These are phyloP conservation scores for Antigone vipio DNA, from an alignment of 2,113 vertebrate genomes.

Conservation along the genomic window DNA sequence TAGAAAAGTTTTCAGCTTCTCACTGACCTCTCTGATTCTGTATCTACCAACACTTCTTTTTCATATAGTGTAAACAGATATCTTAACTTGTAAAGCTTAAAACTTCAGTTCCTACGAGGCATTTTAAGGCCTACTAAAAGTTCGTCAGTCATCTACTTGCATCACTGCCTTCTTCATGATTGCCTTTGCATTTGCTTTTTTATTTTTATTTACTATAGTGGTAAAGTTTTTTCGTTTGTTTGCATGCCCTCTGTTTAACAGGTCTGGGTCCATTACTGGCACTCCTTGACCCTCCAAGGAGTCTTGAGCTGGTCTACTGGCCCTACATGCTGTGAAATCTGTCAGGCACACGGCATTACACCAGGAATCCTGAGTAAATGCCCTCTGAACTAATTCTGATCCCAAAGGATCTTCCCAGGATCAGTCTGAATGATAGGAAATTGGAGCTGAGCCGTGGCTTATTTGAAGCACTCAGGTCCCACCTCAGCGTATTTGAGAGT, in stretches of 20 bases:
- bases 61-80: neutral
- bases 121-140: neutral
- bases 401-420: neutral
- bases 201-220: neutral
- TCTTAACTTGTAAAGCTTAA: neutral
- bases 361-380: neutral
- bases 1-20: neutral
- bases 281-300: neutral
- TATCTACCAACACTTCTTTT: neutral
- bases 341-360: neutral
- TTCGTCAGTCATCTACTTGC: neutral
- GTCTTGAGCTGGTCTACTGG: neutral
- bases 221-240: neutral
- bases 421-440: neutral
- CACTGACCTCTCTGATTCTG: neutral
- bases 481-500: neutral
- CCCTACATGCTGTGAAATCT: neutral
- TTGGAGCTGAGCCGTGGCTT: neutral
- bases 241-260: neutral
- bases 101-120: neutral
- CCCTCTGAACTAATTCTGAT: neutral
- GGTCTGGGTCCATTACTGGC: neutral
- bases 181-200: neutral
- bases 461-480: neutral
- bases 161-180: neutral